phyloP scores from a whole-genome alignment of 2,113 vertebrate genomes.

The Xiphophorus maculatus region DNA sequence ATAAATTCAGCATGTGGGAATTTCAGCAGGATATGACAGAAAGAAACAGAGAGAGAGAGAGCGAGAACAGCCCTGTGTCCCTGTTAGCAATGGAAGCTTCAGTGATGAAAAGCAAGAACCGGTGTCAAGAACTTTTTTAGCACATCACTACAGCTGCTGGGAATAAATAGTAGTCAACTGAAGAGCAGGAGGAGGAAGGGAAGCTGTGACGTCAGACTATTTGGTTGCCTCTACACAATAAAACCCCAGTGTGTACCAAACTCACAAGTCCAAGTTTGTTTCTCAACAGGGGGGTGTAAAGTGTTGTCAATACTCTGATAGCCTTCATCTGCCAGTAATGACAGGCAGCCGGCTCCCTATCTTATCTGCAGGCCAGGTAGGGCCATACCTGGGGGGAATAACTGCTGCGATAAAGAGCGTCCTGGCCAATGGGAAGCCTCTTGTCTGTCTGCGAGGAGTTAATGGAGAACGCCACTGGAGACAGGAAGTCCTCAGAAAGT shows the following conservation, averaged over 20 bases:
- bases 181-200: constrained; percentile 29
- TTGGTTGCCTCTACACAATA: constrained; percentile 72
- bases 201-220: constrained; percentile 81
- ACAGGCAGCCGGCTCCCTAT: constrained; percentile 66
- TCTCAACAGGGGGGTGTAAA: constrained; percentile 69
- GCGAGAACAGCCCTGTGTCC: constrained; percentile 64
- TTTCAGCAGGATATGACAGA: constrained; percentile 22
- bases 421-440: constrained; percentile 70
- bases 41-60: constrained; percentile 31
- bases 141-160: constrained; percentile 89
- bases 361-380: constrained; percentile 75
- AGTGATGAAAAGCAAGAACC: constrained; percentile 91
- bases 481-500: constrained; percentile 81
- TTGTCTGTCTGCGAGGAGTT: constrained; percentile 70
- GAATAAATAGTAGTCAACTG: constrained; percentile 90
- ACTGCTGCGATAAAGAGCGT: constrained; percentile 67
- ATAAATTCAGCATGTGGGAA: constrained; percentile 8
- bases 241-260: constrained; percentile 43
- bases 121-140: constrained; percentile 92
- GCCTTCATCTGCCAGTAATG: constrained; percentile 73
- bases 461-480: constrained; percentile 80
- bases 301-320: constrained; percentile 70
- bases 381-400: constrained; percentile 67
- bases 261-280: constrained; percentile 74
- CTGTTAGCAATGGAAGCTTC: constrained; percentile 88